Percentiles rank a stretch among this genome's conserved stretches.
Conservation (phyloP, 2,888 invertebrate species). For the Thymelicus sylvestris region DNA sequence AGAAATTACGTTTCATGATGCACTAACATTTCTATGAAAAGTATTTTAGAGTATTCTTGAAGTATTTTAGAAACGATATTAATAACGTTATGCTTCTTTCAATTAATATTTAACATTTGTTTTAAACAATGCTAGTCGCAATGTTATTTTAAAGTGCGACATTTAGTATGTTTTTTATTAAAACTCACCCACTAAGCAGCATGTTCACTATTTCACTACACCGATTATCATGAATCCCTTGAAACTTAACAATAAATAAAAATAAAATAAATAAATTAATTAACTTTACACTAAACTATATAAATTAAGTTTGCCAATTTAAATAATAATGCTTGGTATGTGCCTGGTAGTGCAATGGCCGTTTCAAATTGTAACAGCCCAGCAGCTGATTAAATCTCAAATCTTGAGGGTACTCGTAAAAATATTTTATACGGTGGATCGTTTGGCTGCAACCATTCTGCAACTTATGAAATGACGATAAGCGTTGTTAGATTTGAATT, state of each 20-base stretch:
- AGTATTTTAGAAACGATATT: too few relatives aligned
- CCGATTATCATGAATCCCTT: slow-evolving; percentile 55
- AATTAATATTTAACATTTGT: too few relatives aligned
- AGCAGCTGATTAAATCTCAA: slow-evolving; percentile 22
- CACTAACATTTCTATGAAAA: neutral
- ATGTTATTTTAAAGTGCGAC: too few relatives aligned
- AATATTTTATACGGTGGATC: slow-evolving; percentile 26
- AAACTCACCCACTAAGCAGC: slow-evolving; percentile 70
- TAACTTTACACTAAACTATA: slow-evolving; percentile 43
- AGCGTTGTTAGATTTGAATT: too few relatives aligned
- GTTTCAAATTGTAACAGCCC: slow-evolving; percentile 50
- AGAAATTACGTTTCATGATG: neutral
- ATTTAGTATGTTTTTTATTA: neutral
- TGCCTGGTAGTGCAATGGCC: slow-evolving; percentile 68
- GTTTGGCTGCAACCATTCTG: too few relatives aligned
- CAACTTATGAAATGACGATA: too few relatives aligned
- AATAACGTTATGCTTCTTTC: too few relatives aligned
- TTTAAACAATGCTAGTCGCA: too few relatives aligned
- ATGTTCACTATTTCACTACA: slow-evolving; percentile 55
- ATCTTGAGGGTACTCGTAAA: slow-evolving; percentile 43
- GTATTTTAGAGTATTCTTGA: too few relatives aligned
- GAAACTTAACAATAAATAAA: slow-evolving; percentile 47
- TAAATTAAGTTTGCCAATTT: slow-evolving; percentile 39
- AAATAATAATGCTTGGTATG: slow-evolving; percentile 60
- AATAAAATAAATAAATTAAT: slow-evolving; percentile 41